Evolutionary conservation across 1,140 invertebrate genomes (phyloP).

Genomic region (Hypothenemus hampei): DNA sequence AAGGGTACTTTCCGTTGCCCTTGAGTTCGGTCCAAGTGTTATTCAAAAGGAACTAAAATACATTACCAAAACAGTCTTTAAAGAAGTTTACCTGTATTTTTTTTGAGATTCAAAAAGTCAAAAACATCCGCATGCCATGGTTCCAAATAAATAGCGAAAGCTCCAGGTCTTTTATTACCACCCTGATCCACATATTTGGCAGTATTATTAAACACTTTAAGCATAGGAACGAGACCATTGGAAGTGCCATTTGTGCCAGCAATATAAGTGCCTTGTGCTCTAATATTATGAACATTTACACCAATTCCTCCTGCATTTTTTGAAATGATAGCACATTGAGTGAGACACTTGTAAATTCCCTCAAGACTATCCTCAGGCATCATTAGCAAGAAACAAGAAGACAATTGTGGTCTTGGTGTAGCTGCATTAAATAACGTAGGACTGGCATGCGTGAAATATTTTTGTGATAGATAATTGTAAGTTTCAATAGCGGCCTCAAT

Average conservation of each 20-base stretch:
- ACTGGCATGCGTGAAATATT: conserved; percentile 97
- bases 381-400: conserved; percentile 92
- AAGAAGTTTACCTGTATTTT: conserved; percentile 29
- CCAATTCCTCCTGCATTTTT: conserved; percentile 98
- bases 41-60: neutral
- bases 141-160: conserved; percentile 98
- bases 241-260: conserved; percentile 92
- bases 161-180: conserved; percentile 96
- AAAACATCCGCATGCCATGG: conserved; percentile 99
- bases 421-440: conserved; percentile 96
- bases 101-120: conserved; percentile 56
- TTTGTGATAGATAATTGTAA: conserved; percentile 92
- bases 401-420: conserved; percentile 86
- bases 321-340: conserved; percentile 93
- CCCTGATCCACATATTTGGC: conserved; percentile 98
- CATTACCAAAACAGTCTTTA: neutral
- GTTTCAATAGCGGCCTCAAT: conserved; percentile 93
- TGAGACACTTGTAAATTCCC: conserved; percentile 94
- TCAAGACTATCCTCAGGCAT: conserved; percentile 97
- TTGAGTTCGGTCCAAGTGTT: too few relatives aligned
- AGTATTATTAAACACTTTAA: conserved; percentile 94
- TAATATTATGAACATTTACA: conserved; percentile 93
- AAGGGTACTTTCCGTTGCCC: too few relatives aligned
- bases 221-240: conserved; percentile 97
- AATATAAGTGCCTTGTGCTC: conserved; percentile 83